These are phyloP conservation scores for Heteromyza rotundicornis DNA, from an alignment of 2,888 invertebrate species.

Conservation along the genomic window DNA sequence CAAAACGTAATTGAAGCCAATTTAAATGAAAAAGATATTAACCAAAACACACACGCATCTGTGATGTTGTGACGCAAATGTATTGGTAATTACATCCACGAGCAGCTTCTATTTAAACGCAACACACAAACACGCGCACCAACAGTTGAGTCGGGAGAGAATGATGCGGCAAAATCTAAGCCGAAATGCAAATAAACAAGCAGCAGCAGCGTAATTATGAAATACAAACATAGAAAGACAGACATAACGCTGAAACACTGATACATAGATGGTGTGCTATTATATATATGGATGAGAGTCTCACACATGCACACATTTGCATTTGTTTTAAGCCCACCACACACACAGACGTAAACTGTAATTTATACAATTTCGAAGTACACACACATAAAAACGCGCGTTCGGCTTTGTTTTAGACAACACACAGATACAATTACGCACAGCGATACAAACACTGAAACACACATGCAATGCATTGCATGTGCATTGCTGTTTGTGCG, in stretches of 20 bases:
- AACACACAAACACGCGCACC: background rate
- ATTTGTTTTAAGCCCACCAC: background rate
- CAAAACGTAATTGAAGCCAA: background rate
- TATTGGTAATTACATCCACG: background rate
- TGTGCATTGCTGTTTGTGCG: conserved; percentile 9
- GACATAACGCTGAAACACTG: too few relatives aligned
- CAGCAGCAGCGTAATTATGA: background rate
- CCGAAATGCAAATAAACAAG: conserved; percentile 1
- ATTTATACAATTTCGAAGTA: background rate
- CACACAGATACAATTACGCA: background rate
- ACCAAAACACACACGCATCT: background rate
- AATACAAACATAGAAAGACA: background rate
- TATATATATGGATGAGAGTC: too few relatives aligned
- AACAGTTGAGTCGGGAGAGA: background rate
- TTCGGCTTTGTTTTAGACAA: background rate
- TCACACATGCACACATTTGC: too few relatives aligned
- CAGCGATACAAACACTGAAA: conserved; percentile 1
- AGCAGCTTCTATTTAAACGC: background rate
- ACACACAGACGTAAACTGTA: too few relatives aligned
- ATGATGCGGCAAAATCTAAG: background rate
- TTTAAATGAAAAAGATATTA: background rate
- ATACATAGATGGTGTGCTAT: too few relatives aligned
- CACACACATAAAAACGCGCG: background rate
- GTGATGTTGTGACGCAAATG: background rate
- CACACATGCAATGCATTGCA: background rate